These are phyloP conservation scores for Protaetia brevitarsis DNA, from an alignment of 1,140 invertebrate species.

Conservation along the genomic window DNA sequence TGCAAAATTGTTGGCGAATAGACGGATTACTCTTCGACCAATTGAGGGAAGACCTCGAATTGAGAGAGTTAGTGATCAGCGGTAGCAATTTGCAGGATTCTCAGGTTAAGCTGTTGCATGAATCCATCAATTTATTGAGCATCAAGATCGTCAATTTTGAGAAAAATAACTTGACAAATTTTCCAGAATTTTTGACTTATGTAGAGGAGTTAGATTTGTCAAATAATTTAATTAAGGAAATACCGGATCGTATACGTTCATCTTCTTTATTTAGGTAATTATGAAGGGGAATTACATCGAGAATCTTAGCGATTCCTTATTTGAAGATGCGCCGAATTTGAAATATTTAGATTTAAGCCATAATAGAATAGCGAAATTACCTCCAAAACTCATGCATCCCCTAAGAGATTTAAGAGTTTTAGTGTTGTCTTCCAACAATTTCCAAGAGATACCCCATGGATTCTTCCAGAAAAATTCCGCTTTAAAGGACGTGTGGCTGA, in stretches of 20 bases:
- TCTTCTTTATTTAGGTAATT: background rate
- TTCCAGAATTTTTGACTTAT: background rate
- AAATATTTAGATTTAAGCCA: conserved; percentile 21
- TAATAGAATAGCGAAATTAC: conserved; percentile 12
- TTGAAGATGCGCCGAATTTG: conserved; percentile 11
- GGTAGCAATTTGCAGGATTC: background rate
- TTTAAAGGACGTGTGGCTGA: background rate
- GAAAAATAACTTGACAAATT: background rate
- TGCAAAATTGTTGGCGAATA: too few species aligned
- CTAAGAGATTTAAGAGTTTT: conserved; percentile 17
- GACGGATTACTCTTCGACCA: too few species aligned
- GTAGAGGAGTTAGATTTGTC: background rate
- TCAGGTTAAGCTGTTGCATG: background rate
- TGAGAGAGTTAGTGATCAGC: too few species aligned
- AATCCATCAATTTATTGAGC: background rate
- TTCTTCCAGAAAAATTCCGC: background rate
- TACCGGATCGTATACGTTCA: background rate
- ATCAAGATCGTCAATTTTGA: background rate
- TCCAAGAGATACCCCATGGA: background rate
- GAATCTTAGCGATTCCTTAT: background rate
- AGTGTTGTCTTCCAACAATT: conserved; percentile 20
- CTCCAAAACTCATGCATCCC: background rate
- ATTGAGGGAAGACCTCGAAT: too few species aligned
- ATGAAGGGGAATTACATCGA: conserved; percentile 25
- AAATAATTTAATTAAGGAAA: background rate